Percentiles rank a stretch among this genome's conserved stretches.
Conservation (phyloP, 2,888 invertebrate genomes). For the Apodemia hepburni region DNA sequence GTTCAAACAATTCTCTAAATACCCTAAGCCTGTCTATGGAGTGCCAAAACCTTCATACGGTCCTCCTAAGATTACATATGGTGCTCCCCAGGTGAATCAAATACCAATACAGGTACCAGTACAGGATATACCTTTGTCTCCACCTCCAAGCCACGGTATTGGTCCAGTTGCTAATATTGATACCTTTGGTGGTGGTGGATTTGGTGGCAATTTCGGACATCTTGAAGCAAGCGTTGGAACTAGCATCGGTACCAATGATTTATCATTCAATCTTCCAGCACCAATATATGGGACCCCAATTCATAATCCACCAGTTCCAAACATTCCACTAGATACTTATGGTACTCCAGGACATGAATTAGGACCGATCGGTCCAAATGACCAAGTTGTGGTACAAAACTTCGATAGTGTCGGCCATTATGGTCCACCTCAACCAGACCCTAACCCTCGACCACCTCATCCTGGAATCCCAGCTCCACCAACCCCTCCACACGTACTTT, state of each 20-base stretch:
- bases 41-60: slow-evolving; percentile 66
- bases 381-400: slow-evolving; percentile 61
- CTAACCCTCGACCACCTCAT: slow-evolving; percentile 81
- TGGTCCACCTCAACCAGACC: slow-evolving; percentile 81
- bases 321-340: slow-evolving; percentile 62
- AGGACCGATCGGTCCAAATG: slow-evolving; percentile 58
- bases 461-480: slow-evolving; percentile 87
- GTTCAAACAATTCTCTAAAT: slow-evolving; percentile 51
- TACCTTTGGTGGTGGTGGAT: slow-evolving; percentile 26
- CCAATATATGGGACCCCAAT: slow-evolving; percentile 67
- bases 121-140: slow-evolving; percentile 39
- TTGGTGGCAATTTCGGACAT: slow-evolving; percentile 31
- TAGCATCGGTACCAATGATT: slow-evolving; percentile 43
- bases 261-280: slow-evolving; percentile 58
- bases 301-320: slow-evolving; percentile 50
- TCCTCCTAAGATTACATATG: slow-evolving; percentile 50
- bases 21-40: slow-evolving; percentile 58
- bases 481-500: slow-evolving; percentile 86
- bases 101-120: slow-evolving; percentile 29
- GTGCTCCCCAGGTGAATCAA: slow-evolving; percentile 37
- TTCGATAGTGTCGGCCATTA: slow-evolving; percentile 62
- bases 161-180: slow-evolving; percentile 32
- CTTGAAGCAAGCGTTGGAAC: slow-evolving; percentile 34
- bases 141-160: slow-evolving; percentile 32
- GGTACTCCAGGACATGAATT: slow-evolving; percentile 68